A percentile compares a stretch with the other conserved stretches of the same genome.
phyloP scores from a whole-genome alignment of 2,113 vertebrate species.

The Alaudala cheleensis region DNA sequence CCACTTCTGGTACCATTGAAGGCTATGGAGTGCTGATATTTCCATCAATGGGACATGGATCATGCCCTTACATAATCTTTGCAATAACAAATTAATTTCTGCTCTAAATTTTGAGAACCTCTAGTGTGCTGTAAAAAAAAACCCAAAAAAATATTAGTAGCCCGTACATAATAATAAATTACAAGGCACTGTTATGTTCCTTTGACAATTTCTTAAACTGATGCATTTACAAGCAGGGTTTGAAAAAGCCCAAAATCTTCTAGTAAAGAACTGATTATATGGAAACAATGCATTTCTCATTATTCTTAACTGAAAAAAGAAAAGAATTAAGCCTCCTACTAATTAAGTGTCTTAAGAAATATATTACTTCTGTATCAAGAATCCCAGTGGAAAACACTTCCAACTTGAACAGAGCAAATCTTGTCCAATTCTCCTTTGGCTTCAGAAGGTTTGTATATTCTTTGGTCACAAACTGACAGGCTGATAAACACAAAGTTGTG shows the following conservation, averaged over 20 bases:
- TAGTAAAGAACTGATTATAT: background rate
- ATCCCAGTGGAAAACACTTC: background rate
- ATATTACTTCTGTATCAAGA: background rate
- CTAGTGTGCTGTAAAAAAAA: background rate
- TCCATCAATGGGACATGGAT: background rate
- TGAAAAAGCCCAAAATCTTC: background rate
- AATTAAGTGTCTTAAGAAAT: background rate
- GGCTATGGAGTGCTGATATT: background rate
- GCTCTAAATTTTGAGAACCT: background rate
- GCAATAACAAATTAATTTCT: background rate
- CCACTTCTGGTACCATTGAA: background rate
- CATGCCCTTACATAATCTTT: background rate
- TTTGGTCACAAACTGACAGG: background rate
- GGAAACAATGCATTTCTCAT: background rate
- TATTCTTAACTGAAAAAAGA: background rate
- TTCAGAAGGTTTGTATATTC: background rate
- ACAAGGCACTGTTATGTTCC: background rate
- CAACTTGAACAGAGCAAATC: background rate
- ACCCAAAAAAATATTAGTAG: background rate
- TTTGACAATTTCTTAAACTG: background rate
- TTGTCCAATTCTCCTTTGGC: background rate
- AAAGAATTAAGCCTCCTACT: background rate
- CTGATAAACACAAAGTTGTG: background rate
- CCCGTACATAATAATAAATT: background rate
- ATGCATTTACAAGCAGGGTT: background rate